Base-by-base conservation (phyloP, 1,140 invertebrate species). In the Drosophila ananassae region DNA sequence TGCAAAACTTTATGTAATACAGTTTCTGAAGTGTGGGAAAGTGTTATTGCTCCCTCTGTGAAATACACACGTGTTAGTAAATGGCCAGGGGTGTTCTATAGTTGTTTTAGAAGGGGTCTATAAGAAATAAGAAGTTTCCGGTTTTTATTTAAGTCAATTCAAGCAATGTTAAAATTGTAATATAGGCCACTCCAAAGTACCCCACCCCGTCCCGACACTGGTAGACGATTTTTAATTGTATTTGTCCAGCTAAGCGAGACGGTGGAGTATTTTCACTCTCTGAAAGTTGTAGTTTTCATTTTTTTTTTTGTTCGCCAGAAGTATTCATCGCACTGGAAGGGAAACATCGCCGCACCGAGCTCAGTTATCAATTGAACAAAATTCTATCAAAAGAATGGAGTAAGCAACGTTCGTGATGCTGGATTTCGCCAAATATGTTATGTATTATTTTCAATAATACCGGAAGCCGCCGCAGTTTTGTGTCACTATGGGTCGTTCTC, bases 401-500 rank as follows among this genome's bases (percentile, higher is more conserved):
- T 37, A 37, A 10, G 12, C 34, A 37, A 12, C 12, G 12, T 12
- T 37, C 3, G 3, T 12, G 34, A 37, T 37, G 34, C 34, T 12
- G 34, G 2, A 37, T n/a, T n/a, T 37, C 34, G 0, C 4, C 2
- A 12, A 37, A 37, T 37, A 37, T 3, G 7, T 44, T 13, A 44
- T 7, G 5, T 44, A 44, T 21, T 21, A 17, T 44, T 44, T 44
- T 5, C n/a, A 17, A 5, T 44, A 44, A 17, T 6, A 34, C 24
- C 7, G 54, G 47, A 46, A 52, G 39, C 57, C 30, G 60, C 61
- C 57, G 10, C 12, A 12, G 5, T 37, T 25, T 9, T 13, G 28
- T 7, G n/a, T n/a, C 66, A 51, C 28, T 3, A 91, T 91, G 89
- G 68, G 64, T 12, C 76, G 80, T 72, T 77, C 79, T 39, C 90